These are phyloP conservation scores for Galendromus occidentalis DNA, from an alignment of 1,140 invertebrate genomes.

Conservation along the genomic window DNA sequence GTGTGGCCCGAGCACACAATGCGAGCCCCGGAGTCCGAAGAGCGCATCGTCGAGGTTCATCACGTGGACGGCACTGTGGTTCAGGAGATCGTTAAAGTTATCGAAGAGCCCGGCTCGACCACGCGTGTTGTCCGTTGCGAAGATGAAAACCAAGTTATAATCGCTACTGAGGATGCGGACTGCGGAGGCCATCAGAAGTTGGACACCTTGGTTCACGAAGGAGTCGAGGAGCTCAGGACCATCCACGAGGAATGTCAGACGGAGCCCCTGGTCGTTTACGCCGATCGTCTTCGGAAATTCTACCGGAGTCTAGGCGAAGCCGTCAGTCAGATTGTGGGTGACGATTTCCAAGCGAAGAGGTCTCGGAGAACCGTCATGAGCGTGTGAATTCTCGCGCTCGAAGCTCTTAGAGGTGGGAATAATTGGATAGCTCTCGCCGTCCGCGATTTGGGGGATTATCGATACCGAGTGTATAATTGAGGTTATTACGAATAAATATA, in stretches of 20 bases:
- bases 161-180: neutral
- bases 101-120: neutral
- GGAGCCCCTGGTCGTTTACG: neutral
- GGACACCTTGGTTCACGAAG: neutral
- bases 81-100: neutral
- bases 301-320: neutral
- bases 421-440: no score
- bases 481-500: no score
- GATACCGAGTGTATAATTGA: no score
- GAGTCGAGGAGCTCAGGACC: neutral
- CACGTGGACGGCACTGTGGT: neutral
- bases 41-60: neutral
- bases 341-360: neutral
- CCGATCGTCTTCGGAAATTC: conserved; percentile 7
- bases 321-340: neutral
- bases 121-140: neutral
- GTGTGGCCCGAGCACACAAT: neutral
- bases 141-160: neutral
- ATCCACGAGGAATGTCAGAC: conserved; percentile 4
- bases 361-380: no score
- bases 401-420: neutral
- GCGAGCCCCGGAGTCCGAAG: conserved; percentile 1
- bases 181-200: neutral
- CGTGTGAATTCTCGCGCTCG: neutral
- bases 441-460: no score